Percentiles rank a stretch among this genome's conserved stretches.
phyloP scores from a whole-genome alignment of 2,888 invertebrate genomes.

The Acrobasis repandana region DNA sequence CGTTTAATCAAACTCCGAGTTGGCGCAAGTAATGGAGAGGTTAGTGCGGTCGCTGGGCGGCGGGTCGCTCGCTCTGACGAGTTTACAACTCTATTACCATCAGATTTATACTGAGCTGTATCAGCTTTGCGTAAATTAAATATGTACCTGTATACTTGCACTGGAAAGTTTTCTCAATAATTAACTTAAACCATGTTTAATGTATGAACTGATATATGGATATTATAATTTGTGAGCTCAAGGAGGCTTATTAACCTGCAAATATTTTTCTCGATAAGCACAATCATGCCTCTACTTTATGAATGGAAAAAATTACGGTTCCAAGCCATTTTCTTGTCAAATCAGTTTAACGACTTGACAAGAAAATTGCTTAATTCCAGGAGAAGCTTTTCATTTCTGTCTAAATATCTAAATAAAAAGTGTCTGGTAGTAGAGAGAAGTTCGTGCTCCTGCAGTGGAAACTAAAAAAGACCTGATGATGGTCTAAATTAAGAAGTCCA shows the following conservation, averaged over 20 bases:
- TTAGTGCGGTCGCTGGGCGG: constrained; percentile 29
- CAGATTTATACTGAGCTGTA: constrained; percentile 30
- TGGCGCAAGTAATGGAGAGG: constrained; percentile 33
- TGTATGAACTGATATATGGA: background rate
- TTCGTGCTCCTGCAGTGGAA: no score
- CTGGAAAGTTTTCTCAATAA: background rate
- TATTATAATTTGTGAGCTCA: background rate
- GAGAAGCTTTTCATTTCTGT: background rate
- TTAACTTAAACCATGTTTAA: background rate
- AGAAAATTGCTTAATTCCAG: background rate
- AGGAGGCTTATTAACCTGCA: background rate
- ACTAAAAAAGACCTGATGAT: no score
- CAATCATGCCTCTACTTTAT: background rate
- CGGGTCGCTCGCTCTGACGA: constrained; percentile 26
- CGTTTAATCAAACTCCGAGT: constrained; percentile 58
- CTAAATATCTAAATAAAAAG: no score
- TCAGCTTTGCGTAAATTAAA: constrained; percentile 5
- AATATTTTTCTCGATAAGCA: background rate
- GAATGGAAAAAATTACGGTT: constrained; percentile 34
- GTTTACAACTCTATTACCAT: constrained; percentile 34
- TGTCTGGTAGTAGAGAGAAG: no score
- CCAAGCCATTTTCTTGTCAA: constrained; percentile 31
- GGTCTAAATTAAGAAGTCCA: constrained; percentile 1
- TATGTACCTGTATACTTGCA: background rate
- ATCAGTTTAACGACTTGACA: constrained; percentile 8